phyloP scores from a whole-genome alignment of 2,113 vertebrate genomes.

The Ageneiosus marmoratus region DNA sequence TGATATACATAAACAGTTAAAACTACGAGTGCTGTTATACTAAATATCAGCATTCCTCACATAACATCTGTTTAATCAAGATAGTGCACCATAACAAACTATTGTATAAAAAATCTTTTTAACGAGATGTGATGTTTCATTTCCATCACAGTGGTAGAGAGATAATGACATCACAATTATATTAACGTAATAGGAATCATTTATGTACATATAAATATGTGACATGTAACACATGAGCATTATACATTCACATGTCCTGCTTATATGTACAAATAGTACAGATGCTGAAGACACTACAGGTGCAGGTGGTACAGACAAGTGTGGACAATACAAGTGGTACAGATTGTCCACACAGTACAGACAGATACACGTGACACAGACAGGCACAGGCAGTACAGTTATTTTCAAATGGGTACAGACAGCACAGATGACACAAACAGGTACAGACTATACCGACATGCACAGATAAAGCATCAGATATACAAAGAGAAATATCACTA shows the following conservation, averaged over 20 bases:
- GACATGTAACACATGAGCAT: background rate
- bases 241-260: background rate
- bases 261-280: too few relatives aligned
- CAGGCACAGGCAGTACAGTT: background rate
- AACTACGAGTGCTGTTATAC: background rate
- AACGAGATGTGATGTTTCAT: background rate
- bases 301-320: background rate
- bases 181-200: background rate
- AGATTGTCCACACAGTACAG: background rate
- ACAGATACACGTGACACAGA: background rate
- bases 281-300: background rate
- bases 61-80: background rate
- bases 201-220: background rate
- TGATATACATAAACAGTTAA: background rate
- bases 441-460: background rate
- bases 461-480: background rate
- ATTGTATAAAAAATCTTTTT: background rate
- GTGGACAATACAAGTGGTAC: background rate
- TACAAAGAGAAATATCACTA: background rate
- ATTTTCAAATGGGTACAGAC: background rate
- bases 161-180: background rate
- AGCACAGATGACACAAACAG: background rate
- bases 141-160: background rate
- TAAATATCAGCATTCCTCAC: background rate
- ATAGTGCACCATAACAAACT: background rate